Percentiles rank a stretch among this genome's conserved stretches.
phyloP scores from a whole-genome alignment of 2,888 invertebrate genomes.

The Boloria euphrosyne region DNA sequence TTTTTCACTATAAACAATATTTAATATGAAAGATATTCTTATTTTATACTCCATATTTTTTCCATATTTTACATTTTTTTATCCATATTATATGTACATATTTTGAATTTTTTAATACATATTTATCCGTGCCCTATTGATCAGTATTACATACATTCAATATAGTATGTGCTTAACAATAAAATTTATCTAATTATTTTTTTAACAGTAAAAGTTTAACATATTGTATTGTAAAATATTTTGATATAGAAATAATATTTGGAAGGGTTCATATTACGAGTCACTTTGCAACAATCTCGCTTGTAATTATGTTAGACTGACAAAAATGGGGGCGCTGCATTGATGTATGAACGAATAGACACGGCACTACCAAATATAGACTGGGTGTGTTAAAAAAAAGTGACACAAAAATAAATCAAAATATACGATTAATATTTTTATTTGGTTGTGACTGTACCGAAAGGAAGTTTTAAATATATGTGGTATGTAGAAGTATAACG shows the following conservation, averaged over 20 bases:
- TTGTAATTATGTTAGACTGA: constrained; percentile 75
- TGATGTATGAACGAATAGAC: constrained; percentile 28
- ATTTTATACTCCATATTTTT: no score
- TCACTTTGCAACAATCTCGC: constrained; percentile 76
- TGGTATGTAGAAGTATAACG: neutral
- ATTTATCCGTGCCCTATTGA: no score
- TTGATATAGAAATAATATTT: constrained; percentile 62
- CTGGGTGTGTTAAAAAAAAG: neutral
- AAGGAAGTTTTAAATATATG: neutral
- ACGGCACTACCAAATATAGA: constrained; percentile 18
- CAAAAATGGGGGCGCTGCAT: constrained; percentile 59
- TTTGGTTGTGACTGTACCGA: neutral
- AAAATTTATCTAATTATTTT: no score
- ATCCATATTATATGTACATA: no score
- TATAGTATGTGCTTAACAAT: no score
- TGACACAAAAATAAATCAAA: neutral
- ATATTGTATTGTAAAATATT: constrained; percentile 43
- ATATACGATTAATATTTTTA: neutral
- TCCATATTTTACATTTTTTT: no score
- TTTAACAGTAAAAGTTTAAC: neutral
- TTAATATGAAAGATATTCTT: no score
- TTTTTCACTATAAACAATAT: no score
- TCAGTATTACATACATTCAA: no score
- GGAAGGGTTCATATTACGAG: constrained; percentile 74
- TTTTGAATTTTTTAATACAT: no score